Percentiles rank a stretch among this genome's conserved stretches.
These are phyloP conservation scores for Parasteatoda tepidariorum DNA, from an alignment of 1,140 invertebrate species.

Conservation along the genomic window DNA sequence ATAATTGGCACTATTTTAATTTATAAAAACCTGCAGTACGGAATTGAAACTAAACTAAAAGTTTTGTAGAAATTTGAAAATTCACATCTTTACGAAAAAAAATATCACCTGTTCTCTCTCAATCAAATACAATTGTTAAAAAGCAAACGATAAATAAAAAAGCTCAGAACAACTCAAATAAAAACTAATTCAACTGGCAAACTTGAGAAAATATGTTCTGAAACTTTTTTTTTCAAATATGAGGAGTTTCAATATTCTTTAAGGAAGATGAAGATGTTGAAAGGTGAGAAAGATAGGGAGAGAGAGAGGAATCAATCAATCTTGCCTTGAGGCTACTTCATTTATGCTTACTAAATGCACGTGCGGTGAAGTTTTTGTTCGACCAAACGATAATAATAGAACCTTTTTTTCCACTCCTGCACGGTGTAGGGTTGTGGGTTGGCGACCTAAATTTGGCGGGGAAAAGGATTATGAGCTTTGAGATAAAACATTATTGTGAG, in stretches of 20 bases:
- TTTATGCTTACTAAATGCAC: slow-evolving; percentile 23
- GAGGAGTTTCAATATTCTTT: not conserved
- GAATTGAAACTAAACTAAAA: too few species aligned
- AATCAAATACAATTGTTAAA: not conserved
- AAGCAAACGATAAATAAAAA: not conserved
- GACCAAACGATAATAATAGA: slow-evolving; percentile 54
- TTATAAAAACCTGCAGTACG: too few species aligned
- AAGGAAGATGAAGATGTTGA: not conserved
- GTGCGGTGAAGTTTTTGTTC: slow-evolving; percentile 52
- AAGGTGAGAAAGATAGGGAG: too few species aligned
- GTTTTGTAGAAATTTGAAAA: too few species aligned
- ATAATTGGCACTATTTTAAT: too few species aligned
- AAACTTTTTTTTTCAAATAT: not conserved
- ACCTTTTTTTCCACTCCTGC: slow-evolving; percentile 18
- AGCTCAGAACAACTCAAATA: not conserved
- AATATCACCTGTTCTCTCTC: not conserved
- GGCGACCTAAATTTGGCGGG: slow-evolving; percentile 31
- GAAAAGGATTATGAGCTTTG: not conserved
- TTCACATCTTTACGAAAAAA: too few species aligned
- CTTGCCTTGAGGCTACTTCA: slow-evolving; percentile 4
- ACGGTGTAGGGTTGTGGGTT: slow-evolving; percentile 7
- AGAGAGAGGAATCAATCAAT: not conserved
- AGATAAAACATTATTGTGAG: not conserved
- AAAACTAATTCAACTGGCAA: too few species aligned
- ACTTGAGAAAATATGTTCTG: not conserved